Evolutionary conservation across 2,888 invertebrate species (phyloP).

Genomic region (Nomada lathburiana): DNA sequence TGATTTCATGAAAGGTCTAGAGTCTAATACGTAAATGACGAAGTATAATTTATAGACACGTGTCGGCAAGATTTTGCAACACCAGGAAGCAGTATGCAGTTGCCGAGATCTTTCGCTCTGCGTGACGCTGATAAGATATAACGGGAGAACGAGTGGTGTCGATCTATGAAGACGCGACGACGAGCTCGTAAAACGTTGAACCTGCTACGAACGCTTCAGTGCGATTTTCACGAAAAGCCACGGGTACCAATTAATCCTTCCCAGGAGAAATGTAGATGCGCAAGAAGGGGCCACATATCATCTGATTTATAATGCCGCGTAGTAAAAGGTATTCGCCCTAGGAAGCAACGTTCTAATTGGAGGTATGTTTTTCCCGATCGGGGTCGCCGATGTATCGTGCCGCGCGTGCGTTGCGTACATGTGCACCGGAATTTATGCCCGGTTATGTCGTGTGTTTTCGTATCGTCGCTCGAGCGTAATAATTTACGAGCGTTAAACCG

Average conservation of each 20-base stretch:
- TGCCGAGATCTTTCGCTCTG: not conserved
- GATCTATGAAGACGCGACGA: slow-evolving; percentile 1
- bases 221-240: slow-evolving; percentile 59
- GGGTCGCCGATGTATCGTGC: slow-evolving; percentile 51
- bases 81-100: not conserved
- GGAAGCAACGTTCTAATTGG: slow-evolving; percentile 65
- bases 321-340: slow-evolving; percentile 59
- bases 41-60: too few relatives aligned
- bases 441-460: slow-evolving; percentile 46
- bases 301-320: slow-evolving; percentile 61
- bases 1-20: too few relatives aligned
- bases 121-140: not conserved
- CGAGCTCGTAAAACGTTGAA: slow-evolving; percentile 27
- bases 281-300: slow-evolving; percentile 58
- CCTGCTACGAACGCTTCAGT: slow-evolving; percentile 38
- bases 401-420: slow-evolving; percentile 32
- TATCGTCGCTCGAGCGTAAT: slow-evolving; percentile 56
- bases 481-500: slow-evolving; percentile 58
- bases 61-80: not conserved
- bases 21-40: not conserved
- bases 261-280: slow-evolving; percentile 46
- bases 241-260: slow-evolving; percentile 58
- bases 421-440: slow-evolving; percentile 53
- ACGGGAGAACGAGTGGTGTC: not conserved
- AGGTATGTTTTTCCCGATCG: slow-evolving; percentile 62